Evolutionary conservation across 2,113 vertebrate species (phyloP).

Genomic region (Mirza zaza): DNA sequence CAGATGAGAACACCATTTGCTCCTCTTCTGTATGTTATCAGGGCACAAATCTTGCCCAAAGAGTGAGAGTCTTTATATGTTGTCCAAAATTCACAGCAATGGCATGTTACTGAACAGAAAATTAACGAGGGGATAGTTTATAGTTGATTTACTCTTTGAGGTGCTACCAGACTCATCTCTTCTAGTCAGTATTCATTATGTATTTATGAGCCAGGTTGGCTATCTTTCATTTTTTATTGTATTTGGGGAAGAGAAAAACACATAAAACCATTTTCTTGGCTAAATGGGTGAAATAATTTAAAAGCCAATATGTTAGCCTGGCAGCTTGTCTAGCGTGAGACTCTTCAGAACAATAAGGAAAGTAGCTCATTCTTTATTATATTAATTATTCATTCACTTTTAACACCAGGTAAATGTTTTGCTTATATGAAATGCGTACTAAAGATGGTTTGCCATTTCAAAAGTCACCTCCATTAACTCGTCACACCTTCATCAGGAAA

Average conservation of each 20-base stretch:
- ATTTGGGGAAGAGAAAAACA: neutral
- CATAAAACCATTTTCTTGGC: slow-evolving; percentile 68
- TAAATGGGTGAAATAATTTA: slow-evolving; percentile 76
- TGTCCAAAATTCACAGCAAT: neutral
- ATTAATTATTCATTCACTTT: slow-evolving; percentile 60
- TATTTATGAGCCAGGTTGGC: slow-evolving; percentile 57
- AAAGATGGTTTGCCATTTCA: neutral
- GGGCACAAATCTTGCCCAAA: neutral
- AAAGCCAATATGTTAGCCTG: slow-evolving; percentile 72
- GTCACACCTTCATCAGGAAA: neutral
- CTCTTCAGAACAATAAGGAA: slow-evolving; percentile 66
- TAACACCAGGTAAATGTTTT: slow-evolving; percentile 55
- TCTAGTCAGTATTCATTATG: slow-evolving; percentile 46
- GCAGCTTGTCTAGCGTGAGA: slow-evolving; percentile 66
- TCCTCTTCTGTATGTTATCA: neutral
- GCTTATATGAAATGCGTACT: slow-evolving; percentile 22
- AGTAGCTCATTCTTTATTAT: slow-evolving; percentile 50
- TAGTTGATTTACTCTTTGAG: slow-evolving; percentile 29
- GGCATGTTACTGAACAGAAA: neutral
- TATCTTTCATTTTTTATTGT: slow-evolving; percentile 70
- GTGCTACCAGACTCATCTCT: neutral
- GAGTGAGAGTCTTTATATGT: neutral
- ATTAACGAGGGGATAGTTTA: neutral
- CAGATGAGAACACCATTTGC: neutral
- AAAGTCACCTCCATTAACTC: slow-evolving; percentile 37